Percentiles rank a stretch among this genome's conserved stretches.
These are phyloP conservation scores for Trissolcus japonicus DNA, from an alignment of 2,888 invertebrate genomes.

Conservation along the genomic window DNA sequence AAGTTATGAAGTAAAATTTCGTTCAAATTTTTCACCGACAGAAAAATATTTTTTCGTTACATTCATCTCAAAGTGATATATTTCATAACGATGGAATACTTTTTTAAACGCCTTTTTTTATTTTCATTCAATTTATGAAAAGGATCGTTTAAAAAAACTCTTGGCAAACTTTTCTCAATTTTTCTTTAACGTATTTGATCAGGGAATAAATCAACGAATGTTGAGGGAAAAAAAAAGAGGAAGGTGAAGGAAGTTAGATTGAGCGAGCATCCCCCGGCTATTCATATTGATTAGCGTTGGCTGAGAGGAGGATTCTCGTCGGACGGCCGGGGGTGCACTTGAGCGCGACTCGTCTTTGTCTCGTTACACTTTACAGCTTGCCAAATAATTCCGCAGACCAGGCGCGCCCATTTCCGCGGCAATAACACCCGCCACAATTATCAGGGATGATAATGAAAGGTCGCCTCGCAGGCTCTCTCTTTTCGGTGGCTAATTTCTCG, in stretches of 20 bases:
- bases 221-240: constrained; percentile 18
- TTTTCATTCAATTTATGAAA: too few relatives aligned
- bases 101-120: background rate
- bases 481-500: constrained; percentile 51
- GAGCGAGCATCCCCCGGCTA: constrained; percentile 62
- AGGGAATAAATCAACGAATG: constrained; percentile 23
- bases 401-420: constrained; percentile 44
- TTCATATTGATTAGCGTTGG: constrained; percentile 71
- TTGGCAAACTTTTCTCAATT: background rate
- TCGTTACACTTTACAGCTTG: constrained; percentile 53
- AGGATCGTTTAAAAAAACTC: too few relatives aligned
- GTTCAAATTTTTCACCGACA: too few relatives aligned
- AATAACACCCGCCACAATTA: constrained; percentile 58
- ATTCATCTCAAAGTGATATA: too few relatives aligned
- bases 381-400: constrained; percentile 68
- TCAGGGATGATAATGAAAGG: constrained; percentile 60
- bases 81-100: background rate
- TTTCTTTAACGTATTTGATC: constrained; percentile 7
- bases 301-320: constrained; percentile 40
- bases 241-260: constrained; percentile 40
- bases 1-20: too few relatives aligned
- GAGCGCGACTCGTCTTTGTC: constrained; percentile 41
- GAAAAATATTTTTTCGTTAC: too few relatives aligned
- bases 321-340: constrained; percentile 12
- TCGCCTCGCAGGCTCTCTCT: constrained; percentile 14